Evolutionary conservation across 1,140 invertebrate species (phyloP).

Genomic region (Drosophila funebris): DNA sequence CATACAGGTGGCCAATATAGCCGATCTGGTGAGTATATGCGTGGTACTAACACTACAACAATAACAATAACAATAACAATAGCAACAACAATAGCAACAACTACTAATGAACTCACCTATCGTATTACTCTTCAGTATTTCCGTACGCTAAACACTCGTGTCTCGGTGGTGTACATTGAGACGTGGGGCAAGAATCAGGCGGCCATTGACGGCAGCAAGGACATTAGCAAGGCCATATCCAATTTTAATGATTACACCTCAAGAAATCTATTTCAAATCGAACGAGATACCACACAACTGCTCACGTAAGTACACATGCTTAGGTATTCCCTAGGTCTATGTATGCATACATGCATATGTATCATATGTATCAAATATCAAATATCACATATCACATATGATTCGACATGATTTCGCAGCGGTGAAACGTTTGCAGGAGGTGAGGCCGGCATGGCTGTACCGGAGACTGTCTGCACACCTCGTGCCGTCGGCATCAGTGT

Average conservation of each 20-base stretch:
- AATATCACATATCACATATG: conserved; percentile 13
- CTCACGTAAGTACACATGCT: conserved; percentile 89
- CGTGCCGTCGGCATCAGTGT: conserved; percentile 96
- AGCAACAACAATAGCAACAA: neutral
- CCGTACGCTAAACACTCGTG: conserved; percentile 95
- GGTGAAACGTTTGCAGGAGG: conserved; percentile 92
- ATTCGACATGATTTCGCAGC: conserved; percentile 84
- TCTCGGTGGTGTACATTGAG: conserved; percentile 97
- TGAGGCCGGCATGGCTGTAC: conserved; percentile 95
- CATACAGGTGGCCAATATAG: conserved; percentile 98
- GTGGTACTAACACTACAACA: no score
- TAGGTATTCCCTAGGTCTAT: no score
- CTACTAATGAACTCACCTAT: neutral
- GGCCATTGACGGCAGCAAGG: conserved; percentile 90
- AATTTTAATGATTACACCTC: conserved; percentile 96
- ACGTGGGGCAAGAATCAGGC: conserved; percentile 96
- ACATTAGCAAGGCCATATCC: conserved; percentile 93
- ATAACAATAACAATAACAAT: neutral
- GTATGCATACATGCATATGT: no score
- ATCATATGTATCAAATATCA: conserved; percentile 2
- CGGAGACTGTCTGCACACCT: conserved; percentile 94
- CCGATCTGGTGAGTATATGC: conserved; percentile 94
- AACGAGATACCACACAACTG: conserved; percentile 95
- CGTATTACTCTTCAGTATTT: conserved; percentile 89
- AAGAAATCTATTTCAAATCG: conserved; percentile 91